A percentile compares a stretch with the other conserved stretches of the same genome.
These are phyloP conservation scores for Excalfactoria chinensis DNA, from an alignment of 2,113 vertebrate genomes.

Conservation along the genomic window DNA sequence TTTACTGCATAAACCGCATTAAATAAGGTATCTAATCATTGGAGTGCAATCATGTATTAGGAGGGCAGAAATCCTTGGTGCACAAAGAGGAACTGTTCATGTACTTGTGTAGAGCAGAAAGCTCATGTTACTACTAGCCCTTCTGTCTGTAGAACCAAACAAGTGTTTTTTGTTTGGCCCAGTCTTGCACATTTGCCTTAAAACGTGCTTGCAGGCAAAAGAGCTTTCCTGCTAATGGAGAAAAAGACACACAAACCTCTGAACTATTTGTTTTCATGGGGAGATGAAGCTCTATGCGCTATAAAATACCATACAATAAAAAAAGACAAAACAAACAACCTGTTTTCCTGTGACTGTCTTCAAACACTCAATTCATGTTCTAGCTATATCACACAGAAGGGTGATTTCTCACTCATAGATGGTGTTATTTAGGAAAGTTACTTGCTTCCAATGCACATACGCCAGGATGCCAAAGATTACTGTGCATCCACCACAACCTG, in stretches of 20 bases:
- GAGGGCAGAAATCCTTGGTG: background rate
- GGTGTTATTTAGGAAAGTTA: background rate
- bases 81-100: background rate
- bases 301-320: background rate
- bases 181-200: background rate
- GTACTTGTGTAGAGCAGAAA: background rate
- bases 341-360: background rate
- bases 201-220: background rate
- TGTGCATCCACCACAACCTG: background rate
- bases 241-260: background rate
- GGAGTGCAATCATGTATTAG: background rate
- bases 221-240: background rate
- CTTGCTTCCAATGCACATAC: fast-evolving
- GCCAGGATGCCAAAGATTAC: background rate
- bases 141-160: background rate
- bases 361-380: background rate
- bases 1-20: background rate
- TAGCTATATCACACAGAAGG: background rate
- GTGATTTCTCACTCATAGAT: background rate
- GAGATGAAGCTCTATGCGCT: background rate
- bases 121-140: background rate
- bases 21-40: fast-evolving
- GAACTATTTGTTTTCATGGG: background rate
- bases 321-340: too few relatives aligned
- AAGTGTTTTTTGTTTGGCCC: background rate